These are phyloP conservation scores for Rhinogobio ventralis DNA, from an alignment of 2,797 vertebrate species.

Conservation along the genomic window DNA sequence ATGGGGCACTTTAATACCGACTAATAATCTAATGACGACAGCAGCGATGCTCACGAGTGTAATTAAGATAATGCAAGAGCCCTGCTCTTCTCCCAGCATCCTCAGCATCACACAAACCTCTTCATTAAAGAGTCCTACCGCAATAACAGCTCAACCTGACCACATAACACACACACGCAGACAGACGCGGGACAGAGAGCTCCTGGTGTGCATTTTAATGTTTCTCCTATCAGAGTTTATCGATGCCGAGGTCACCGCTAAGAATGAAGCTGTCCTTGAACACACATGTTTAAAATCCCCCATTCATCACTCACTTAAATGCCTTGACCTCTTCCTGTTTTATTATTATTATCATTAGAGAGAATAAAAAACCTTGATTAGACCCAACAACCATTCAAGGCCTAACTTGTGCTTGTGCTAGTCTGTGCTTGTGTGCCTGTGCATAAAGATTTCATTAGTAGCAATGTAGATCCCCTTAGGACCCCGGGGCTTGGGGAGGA, in stretches of 20 bases:
- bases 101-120: constrained; percentile 72
- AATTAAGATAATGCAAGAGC: constrained; percentile 78
- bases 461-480: not conserved
- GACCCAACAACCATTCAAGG: constrained; percentile 55
- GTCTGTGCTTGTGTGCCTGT: constrained; percentile 1
- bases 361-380: constrained; percentile 41
- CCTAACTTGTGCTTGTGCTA: constrained; percentile 18
- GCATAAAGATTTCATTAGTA: constrained; percentile 12
- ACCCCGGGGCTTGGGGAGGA: not conserved
- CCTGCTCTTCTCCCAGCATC: constrained; percentile 72
- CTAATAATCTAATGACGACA: constrained; percentile 78
- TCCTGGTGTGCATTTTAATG: constrained; percentile 30
- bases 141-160: constrained; percentile 69
- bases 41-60: constrained; percentile 71
- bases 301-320: constrained; percentile 37
- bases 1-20: constrained; percentile 69
- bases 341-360: constrained; percentile 51
- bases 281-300: constrained; percentile 31
- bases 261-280: constrained; percentile 46
- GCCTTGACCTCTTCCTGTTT: constrained; percentile 63
- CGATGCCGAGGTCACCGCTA: not conserved
- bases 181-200: not conserved
- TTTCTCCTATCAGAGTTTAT: constrained; percentile 10
- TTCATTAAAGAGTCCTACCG: constrained; percentile 67
- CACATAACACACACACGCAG: constrained; percentile 42